Evolutionary conservation across 1,140 invertebrate species (phyloP).

Genomic region (Drosophila lowei): DNA sequence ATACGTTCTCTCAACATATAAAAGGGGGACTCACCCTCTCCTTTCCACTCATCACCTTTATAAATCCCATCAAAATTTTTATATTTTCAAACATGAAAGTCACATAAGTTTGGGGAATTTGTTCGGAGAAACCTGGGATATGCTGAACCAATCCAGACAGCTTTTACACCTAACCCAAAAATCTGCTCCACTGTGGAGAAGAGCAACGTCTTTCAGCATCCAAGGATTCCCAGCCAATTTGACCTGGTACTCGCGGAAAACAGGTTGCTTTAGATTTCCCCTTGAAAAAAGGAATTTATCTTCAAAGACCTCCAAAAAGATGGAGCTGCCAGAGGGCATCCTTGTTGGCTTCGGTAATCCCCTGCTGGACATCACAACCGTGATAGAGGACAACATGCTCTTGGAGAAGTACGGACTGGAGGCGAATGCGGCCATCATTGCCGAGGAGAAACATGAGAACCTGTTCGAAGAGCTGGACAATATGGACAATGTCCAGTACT

Average conservation of each 20-base stretch:
- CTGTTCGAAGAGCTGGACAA: conserved; percentile 85
- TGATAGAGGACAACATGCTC: conserved; percentile 32
- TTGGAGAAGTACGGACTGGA: conserved; percentile 93
- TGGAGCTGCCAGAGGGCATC: conserved; percentile 38
- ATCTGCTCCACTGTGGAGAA: not conserved
- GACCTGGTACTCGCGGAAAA: too few relatives aligned
- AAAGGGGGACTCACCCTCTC: conserved; percentile 7
- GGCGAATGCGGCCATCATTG: conserved; percentile 96
- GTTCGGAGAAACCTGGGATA: not conserved
- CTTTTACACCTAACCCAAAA: not conserved
- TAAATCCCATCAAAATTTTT: conserved; percentile 1
- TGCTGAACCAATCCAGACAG: not conserved
- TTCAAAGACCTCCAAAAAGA: not conserved
- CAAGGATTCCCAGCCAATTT: too few relatives aligned
- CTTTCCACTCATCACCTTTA: conserved; percentile 17
- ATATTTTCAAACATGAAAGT: conserved; percentile 11
- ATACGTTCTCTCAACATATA: not conserved
- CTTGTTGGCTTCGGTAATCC: conserved; percentile 67
- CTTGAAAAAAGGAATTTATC: too few relatives aligned
- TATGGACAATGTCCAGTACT: conserved; percentile 91
- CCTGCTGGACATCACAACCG: conserved; percentile 56
- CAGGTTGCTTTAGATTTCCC: not conserved
- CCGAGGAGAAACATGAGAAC: conserved; percentile 93
- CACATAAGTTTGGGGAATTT: not conserved
- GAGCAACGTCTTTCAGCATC: not conserved